Evolutionary conservation across 2,113 vertebrate genomes (phyloP).

Genomic region (Loxodonta africana): DNA sequence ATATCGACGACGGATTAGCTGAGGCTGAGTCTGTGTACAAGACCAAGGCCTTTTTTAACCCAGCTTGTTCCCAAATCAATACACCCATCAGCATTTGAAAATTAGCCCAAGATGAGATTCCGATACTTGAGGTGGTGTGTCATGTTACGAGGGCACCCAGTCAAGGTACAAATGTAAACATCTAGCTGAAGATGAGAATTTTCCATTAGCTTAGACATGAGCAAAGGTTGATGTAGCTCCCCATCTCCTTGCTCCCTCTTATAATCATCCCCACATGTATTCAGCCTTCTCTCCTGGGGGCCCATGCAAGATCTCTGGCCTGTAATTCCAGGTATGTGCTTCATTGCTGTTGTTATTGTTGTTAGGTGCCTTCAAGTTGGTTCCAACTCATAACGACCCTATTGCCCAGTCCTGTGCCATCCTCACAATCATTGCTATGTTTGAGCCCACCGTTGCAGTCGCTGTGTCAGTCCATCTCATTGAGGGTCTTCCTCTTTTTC

Average conservation of each 20-base stretch:
- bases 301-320: neutral
- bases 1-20: slow-evolving; percentile 89
- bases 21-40: slow-evolving; percentile 85
- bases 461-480: too few relatives aligned
- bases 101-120: slow-evolving; percentile 90
- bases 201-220: slow-evolving; percentile 73
- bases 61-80: slow-evolving; percentile 91
- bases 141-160: slow-evolving; percentile 84
- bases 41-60: slow-evolving; percentile 89
- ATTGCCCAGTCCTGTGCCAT: too few relatives aligned
- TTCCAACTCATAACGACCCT: too few relatives aligned
- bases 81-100: slow-evolving; percentile 90
- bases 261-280: fast-evolving
- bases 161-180: slow-evolving; percentile 77
- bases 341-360: neutral
- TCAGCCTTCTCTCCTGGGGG: neutral
- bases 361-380: too few relatives aligned
- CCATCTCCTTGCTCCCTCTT: fast-evolving
- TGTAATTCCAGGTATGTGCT: neutral
- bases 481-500: too few relatives aligned
- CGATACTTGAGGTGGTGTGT: slow-evolving; percentile 85
- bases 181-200: slow-evolving; percentile 81
- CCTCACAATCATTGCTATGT: too few relatives aligned
- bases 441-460: too few relatives aligned
- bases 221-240: neutral